Base-by-base conservation (phyloP, 2,113 vertebrate genomes). In the Emydocephalus ijimae region DNA sequence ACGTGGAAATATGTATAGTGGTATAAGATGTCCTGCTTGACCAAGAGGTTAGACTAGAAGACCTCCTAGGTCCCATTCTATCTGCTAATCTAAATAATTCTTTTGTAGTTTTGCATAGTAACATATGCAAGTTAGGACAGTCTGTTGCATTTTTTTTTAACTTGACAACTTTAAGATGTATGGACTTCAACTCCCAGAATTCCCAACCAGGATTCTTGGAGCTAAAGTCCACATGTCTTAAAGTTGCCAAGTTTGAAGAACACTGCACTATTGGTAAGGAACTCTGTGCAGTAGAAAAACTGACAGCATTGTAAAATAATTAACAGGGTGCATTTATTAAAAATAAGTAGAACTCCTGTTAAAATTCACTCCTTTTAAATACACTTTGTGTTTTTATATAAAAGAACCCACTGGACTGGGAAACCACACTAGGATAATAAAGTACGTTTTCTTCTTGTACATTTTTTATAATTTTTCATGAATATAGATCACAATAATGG, bases 401-500 rank as follows among this genome's bases (percentile, higher is more conserved):
- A 81, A 81, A 81, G 34, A 81, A 21, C 20, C 74, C 34, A 81
- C 5, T 43, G 34, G 34, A 81, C 18, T 81, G 64, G 64, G 34
- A 34, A 69, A 69, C 29, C 2, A 0, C 64, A 34, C 12, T 69
- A 18, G 18, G 34, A 21, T 39, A 21, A 81, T 20, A 81, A 81
- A 43, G 34, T 18, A 21, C 74, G 21, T 81, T 81, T 34, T 81
- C 34, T 81, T 81, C 74, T 18, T 81, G 34, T 7, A 81, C 34
- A 81, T 81, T 21, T 81, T 21, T 21, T 1, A 10, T 9, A 21
- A 43, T 9, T 21, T 39, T 43, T 34, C 74, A 81, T 74, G n/a
- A 74, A 34, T 74, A 34, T 74, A 34, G 97, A 96, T 95, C 92
- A 96, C 96, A 97, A 95, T 96, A 97, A 97, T 96, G 95, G 96